These are phyloP conservation scores for Artemia franciscana DNA, from an alignment of 1,140 invertebrate genomes.

Conservation along the genomic window DNA sequence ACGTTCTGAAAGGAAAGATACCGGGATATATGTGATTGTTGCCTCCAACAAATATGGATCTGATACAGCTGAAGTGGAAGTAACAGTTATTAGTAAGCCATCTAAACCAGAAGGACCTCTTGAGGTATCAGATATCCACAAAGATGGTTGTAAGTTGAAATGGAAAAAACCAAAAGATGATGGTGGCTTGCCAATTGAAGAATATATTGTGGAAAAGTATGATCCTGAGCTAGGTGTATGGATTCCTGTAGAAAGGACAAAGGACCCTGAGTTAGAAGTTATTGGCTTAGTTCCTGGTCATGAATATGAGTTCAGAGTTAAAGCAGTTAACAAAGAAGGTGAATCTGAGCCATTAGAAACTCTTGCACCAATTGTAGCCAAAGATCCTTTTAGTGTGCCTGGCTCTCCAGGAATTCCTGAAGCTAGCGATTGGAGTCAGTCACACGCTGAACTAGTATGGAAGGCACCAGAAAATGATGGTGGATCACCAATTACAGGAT, in stretches of 20 bases:
- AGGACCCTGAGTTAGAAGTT: slow-evolving; percentile 62
- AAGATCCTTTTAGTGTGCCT: slow-evolving; percentile 81
- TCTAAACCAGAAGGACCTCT: slow-evolving; percentile 78
- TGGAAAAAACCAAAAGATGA: slow-evolving; percentile 98
- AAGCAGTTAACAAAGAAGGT: slow-evolving; percentile 87
- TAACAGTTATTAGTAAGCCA: slow-evolving; percentile 73
- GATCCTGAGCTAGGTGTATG: slow-evolving; percentile 72
- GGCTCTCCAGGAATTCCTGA: slow-evolving; percentile 60
- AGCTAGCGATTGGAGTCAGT: slow-evolving; percentile 72
- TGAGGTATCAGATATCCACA: slow-evolving; percentile 80
- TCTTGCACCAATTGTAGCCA: slow-evolving; percentile 67
- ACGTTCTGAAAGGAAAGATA: slow-evolving; percentile 55
- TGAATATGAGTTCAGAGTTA: slow-evolving; percentile 93
- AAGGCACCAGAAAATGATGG: slow-evolving; percentile 52
- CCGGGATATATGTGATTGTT: slow-evolving; percentile 59
- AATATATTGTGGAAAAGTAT: slow-evolving; percentile 86
- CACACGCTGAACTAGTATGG: slow-evolving; percentile 70
- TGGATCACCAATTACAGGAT: slow-evolving; percentile 73
- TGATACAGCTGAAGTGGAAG: slow-evolving; percentile 70
- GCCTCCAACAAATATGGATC: slow-evolving; percentile 64
- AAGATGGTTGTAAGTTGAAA: slow-evolving; percentile 79
- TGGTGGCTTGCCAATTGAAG: slow-evolving; percentile 80
- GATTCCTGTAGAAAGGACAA: slow-evolving; percentile 59
- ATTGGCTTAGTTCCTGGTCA: slow-evolving; percentile 70
- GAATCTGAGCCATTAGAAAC: slow-evolving; percentile 91